phyloP scores from a whole-genome alignment of 2,888 invertebrate genomes.

The Sepiola atlantica region DNA sequence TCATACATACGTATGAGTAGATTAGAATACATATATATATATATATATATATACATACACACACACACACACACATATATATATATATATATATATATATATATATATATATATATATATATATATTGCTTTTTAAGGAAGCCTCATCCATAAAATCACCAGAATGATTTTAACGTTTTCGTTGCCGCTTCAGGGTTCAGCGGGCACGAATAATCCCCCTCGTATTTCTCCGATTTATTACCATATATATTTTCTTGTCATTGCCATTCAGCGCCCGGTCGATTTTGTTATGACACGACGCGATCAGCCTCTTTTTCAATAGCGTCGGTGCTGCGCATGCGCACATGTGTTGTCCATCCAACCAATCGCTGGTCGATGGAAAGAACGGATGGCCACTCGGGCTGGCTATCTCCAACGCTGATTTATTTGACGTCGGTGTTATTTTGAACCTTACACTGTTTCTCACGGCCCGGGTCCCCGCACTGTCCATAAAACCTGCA shows the following conservation, averaged over 20 bases:
- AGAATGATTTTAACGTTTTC: neutral
- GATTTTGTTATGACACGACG: constrained; percentile 32
- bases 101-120: neutral
- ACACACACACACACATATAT: constrained; percentile 2
- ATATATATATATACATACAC: neutral
- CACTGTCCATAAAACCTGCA: constrained; percentile 23
- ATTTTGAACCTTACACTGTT: constrained; percentile 22
- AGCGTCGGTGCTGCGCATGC: neutral
- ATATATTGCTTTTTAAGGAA: neutral
- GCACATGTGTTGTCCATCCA: neutral
- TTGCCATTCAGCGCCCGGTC: constrained; percentile 11
- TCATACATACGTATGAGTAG: neutral
- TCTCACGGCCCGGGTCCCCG: neutral
- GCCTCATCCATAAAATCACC: neutral
- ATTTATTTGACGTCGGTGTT: constrained; percentile 21
- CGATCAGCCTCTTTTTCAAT: neutral
- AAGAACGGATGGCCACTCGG: neutral
- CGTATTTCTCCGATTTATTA: constrained; percentile 21
- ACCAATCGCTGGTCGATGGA: neutral
- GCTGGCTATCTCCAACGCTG: neutral
- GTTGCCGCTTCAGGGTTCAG: neutral
- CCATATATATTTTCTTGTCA: constrained; percentile 32
- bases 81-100: constrained; percentile 35
- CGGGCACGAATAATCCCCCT: neutral
- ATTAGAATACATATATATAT: neutral